phyloP scores from a whole-genome alignment of 2,113 vertebrate genomes.

The Bettongia penicillata region DNA sequence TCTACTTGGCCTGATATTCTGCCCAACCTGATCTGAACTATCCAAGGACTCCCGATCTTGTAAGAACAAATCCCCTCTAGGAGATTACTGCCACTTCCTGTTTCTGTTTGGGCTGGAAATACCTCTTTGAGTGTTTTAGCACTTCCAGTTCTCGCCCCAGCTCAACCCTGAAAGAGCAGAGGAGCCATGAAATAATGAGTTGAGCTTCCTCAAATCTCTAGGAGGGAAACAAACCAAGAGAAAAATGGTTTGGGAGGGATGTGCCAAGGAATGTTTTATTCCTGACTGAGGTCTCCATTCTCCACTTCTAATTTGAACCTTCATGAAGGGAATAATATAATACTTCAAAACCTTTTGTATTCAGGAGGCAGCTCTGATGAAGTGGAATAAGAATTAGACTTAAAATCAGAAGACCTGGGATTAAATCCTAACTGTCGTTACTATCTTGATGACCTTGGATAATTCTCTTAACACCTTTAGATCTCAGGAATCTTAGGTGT shows the following conservation, averaged over 20 bases:
- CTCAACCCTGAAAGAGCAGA: background rate
- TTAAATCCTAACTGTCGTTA: accelerated
- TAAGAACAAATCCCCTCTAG: background rate
- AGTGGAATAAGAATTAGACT: background rate
- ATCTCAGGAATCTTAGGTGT: accelerated
- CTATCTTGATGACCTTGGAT: background rate
- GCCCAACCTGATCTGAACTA: background rate
- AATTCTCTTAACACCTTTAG: accelerated
- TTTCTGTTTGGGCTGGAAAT: background rate
- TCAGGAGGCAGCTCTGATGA: accelerated
- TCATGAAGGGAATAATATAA: background rate
- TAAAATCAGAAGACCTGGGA: background rate
- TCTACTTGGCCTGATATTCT: background rate
- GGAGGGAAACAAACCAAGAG: background rate
- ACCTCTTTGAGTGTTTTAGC: background rate
- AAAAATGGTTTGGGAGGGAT: background rate
- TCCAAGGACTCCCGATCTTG: background rate
- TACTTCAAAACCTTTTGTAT: too few relatives aligned
- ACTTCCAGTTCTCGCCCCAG: background rate
- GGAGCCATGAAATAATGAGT: background rate
- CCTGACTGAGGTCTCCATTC: background rate
- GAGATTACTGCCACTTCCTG: background rate
- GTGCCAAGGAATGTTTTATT: background rate
- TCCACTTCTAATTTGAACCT: background rate
- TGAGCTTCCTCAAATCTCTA: background rate